Conservation (phyloP, 2,113 vertebrate genomes). For the Orcinus orca region DNA sequence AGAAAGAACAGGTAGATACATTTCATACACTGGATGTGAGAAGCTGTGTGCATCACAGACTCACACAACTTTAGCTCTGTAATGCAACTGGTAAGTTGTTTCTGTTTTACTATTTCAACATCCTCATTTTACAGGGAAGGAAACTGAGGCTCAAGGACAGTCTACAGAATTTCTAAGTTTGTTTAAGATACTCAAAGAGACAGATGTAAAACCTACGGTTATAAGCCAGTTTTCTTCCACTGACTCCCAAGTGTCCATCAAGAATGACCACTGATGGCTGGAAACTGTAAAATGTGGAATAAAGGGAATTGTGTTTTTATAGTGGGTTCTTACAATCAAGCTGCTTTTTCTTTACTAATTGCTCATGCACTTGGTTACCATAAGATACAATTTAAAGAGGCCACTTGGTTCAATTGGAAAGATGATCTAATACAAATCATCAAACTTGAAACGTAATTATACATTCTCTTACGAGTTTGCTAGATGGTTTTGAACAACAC, state of each 20-base stretch:
- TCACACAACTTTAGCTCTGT: neutral
- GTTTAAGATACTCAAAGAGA: neutral
- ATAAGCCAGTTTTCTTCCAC: neutral
- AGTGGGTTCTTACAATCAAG: neutral
- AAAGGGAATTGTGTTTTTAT: neutral
- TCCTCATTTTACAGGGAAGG: neutral
- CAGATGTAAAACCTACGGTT: neutral
- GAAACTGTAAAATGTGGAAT: neutral
- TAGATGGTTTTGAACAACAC: neutral
- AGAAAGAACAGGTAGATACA: neutral
- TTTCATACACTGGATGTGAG: neutral
- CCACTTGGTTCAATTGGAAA: neutral
- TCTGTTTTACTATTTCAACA: neutral
- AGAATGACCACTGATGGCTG: neutral
- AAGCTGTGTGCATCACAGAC: neutral
- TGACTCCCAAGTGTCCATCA: neutral
- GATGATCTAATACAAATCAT: neutral
- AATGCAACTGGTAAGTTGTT: neutral
- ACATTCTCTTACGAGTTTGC: neutral
- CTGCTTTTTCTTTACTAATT: neutral
- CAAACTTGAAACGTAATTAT: neutral
- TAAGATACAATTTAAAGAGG: neutral
- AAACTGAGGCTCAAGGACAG: neutral
- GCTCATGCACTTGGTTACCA: neutral
- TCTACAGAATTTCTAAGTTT: neutral